phyloP scores from a whole-genome alignment of 30 jellyfish, hydroid and myxozoan species.

The Rhopilema esculentum region DNA sequence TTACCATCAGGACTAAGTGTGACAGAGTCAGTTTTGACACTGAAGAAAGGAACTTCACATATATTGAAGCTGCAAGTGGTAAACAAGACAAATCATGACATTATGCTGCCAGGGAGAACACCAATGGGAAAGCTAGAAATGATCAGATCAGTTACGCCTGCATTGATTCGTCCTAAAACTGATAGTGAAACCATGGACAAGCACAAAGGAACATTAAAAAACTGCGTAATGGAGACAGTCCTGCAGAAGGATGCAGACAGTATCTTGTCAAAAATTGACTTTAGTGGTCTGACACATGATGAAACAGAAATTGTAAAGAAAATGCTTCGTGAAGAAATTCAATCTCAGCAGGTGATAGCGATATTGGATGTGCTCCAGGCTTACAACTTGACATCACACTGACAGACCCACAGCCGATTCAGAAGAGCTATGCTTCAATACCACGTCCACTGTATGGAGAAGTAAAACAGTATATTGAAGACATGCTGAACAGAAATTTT shows the following conservation, averaged over 20 bases:
- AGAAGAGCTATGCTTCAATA: constrained; percentile 8
- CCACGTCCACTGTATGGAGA: constrained; percentile 36
- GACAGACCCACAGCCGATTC: constrained; percentile 11
- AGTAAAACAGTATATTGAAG: constrained; percentile 30
- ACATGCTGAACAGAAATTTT: constrained; percentile 7
- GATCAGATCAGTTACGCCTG: constrained; percentile 63
- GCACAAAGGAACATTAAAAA: constrained; percentile 33
- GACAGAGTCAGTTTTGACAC: constrained; percentile 26
- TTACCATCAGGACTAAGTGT: constrained; percentile 47
- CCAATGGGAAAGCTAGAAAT: constrained; percentile 36
- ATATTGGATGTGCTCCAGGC: constrained; percentile 30
- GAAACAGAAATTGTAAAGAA: neutral
- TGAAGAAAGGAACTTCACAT: constrained; percentile 36
- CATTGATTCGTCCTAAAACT: constrained; percentile 15
- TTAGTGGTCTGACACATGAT: neutral
- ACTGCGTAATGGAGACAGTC: neutral
- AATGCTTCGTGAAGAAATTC: constrained; percentile 24
- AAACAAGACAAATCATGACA: constrained; percentile 43
- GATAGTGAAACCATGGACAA: constrained; percentile 10
- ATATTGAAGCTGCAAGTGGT: constrained; percentile 42
- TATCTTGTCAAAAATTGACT: neutral
- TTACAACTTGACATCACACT: constrained; percentile 24
- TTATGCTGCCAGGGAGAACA: constrained; percentile 57
- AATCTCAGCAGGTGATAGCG: constrained; percentile 22
- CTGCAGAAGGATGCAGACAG: constrained; percentile 10